Evolutionary conservation across 2,797 vertebrate species (phyloP), one percentile per base, ranked within the genome.

Genomic region (Danio aesculapii): DNA sequence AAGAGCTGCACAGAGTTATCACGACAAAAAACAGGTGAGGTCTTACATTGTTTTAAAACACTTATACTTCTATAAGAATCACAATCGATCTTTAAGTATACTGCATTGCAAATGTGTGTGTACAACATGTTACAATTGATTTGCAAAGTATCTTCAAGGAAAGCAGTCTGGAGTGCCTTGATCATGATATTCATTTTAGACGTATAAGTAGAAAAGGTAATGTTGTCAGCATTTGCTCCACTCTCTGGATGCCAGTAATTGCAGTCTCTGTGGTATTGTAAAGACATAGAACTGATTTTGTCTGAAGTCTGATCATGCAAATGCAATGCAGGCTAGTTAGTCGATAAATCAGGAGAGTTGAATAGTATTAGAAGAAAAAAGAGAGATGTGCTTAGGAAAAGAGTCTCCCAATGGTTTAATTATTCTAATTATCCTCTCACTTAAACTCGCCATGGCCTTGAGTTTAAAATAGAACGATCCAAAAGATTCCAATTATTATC

Each of bases 401-500:
- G 83, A 59, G 76, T 39, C 21, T 90, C 94, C 93, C 89, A 87
- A 85, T 91, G 92, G 92, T 89, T 92, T 95, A 93, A 91, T 94
- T 92, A 93, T 85, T 87, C 90, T 93, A 90, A 94, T 93, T 92
- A 93, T 88, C 88, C 87, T 90, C 91, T 84, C 90, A 87, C 89
- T 92, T 92, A 91, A 82, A 77, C 88, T 84, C 75, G 85, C 77
- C 70, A 30, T 70, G 79, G 82, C 82, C 78, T 75, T 85, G 75
- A 74, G 50, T 66, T 83, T 84, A 71, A 84, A 72, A 88, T 81
- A 83, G 75, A 78, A 80, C 68, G 58, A 66, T 75, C 70, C 53
- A 84, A 84, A 75, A 82, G 75, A 82, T 79, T 66, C 41, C 82
- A 81, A 78, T 84, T 81, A 84, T 81, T 81, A 84, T 81, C 63